Percentiles rank a stretch among this genome's conserved stretches.
These are phyloP conservation scores for Anoncus sp. DNA, from an alignment of 2,888 invertebrate species.

Conservation along the genomic window DNA sequence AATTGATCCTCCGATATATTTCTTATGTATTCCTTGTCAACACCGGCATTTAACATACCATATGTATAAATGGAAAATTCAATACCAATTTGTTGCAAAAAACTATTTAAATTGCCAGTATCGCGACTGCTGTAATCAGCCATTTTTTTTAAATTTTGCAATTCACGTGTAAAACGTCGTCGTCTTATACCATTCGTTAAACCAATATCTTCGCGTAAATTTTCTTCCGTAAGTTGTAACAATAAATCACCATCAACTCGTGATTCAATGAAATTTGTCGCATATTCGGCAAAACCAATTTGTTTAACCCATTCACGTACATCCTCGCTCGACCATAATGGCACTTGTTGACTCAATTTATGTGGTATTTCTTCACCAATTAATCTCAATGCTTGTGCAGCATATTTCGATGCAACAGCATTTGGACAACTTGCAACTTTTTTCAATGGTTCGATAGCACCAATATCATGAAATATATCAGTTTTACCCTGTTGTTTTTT, in stretches of 20 bases:
- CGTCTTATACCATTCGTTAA: constrained; percentile 97
- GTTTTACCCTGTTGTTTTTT: constrained; percentile 97
- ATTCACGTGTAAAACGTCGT: constrained; percentile 95
- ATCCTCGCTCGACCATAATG: constrained; percentile 98
- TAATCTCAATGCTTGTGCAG: constrained; percentile 94
- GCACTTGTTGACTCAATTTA: constrained; percentile 98
- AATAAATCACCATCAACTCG: constrained; percentile 98
- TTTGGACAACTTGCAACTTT: constrained; percentile 99
- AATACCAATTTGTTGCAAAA: constrained; percentile 92
- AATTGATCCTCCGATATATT: constrained; percentile 96
- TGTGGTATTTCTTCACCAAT: constrained; percentile 99
- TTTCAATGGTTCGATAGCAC: constrained; percentile 97
- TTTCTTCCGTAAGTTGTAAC: constrained; percentile 95
- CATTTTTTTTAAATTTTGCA: constrained; percentile 96
- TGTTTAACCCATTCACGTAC: constrained; percentile 99
- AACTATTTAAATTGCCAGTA: constrained; percentile 94
- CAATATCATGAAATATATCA: constrained; percentile 96
- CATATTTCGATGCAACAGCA: constrained; percentile 98
- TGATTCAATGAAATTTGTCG: constrained; percentile 93
- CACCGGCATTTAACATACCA: constrained; percentile 97
- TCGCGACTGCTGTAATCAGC: constrained; percentile 98
- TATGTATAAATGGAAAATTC: constrained; percentile 99
- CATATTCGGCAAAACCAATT: constrained; percentile 96
- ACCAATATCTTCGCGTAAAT: constrained; percentile 96
- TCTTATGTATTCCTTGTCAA: constrained; percentile 94